These are phyloP conservation scores for Drosophila orena DNA, from an alignment of 1,140 invertebrate genomes.

Conservation along the genomic window DNA sequence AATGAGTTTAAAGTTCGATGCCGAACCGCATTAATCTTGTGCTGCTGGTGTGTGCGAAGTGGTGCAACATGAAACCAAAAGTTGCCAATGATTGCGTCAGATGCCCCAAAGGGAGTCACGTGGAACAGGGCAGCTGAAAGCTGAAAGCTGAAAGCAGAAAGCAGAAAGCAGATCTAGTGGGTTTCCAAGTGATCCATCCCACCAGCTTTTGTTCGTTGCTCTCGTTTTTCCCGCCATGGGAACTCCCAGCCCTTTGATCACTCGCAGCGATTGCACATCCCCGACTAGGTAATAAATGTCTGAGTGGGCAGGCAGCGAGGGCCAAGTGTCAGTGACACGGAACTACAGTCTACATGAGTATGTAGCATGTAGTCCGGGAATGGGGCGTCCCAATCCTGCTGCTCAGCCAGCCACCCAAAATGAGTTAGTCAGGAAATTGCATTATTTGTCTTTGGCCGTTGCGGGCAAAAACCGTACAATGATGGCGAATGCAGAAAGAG, in stretches of 20 bases:
- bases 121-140: conserved; percentile 1
- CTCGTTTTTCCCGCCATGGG: background rate
- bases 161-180: conserved; percentile 6
- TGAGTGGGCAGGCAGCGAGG: conserved; percentile 43
- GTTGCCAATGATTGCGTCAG: conserved; percentile 51
- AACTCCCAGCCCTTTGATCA: conserved; percentile 20
- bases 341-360: conserved; percentile 15
- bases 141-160: background rate
- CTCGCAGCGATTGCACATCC: conserved; percentile 37
- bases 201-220: background rate
- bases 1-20: conserved; percentile 72
- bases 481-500: background rate
- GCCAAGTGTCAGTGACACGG: conserved; percentile 68
- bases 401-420: conserved; percentile 53
- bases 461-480: conserved; percentile 55
- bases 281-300: conserved; percentile 78
- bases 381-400: background rate
- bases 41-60: conserved; percentile 9
- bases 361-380: background rate
- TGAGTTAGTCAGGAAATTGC: conserved; percentile 83
- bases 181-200: conserved; percentile 24
- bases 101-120: conserved; percentile 19
- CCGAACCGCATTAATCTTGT: conserved; percentile 64
- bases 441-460: conserved; percentile 82
- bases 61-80: conserved; percentile 47